Evolutionary conservation across 2,797 vertebrate species (phyloP).

Genomic region (Hapalemur alaotrensis): DNA sequence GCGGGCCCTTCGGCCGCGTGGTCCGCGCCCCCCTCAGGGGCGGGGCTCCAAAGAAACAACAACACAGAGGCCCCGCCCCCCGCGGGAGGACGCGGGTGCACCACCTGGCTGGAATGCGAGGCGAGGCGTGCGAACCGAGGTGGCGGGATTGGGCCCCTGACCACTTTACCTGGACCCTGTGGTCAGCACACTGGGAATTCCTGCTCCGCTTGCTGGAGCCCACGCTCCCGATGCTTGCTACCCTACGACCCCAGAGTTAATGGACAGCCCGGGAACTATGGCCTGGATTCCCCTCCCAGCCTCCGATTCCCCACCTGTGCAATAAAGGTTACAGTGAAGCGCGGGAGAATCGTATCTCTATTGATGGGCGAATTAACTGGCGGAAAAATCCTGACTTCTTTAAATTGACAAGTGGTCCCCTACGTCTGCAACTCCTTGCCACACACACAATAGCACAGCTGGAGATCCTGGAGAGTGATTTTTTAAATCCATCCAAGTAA

Average conservation of each 20-base stretch:
- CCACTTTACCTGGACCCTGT: rapidly evolving
- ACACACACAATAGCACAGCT: neutral
- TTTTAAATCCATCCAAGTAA: neutral
- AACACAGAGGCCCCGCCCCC: slow-evolving; percentile 66
- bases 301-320: neutral
- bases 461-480: neutral
- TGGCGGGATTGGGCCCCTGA: neutral
- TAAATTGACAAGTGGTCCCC: neutral
- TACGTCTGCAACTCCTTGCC: neutral
- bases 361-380: neutral
- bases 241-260: neutral
- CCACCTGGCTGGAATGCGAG: rapidly evolving
- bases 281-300: neutral
- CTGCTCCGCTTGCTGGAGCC: neutral
- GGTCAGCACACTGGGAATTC: neutral
- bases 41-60: slow-evolving; percentile 63
- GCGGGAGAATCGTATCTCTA: neutral
- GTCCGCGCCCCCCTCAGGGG: slow-evolving; percentile 69
- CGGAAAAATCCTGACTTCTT: neutral
- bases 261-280: neutral
- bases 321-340: neutral
- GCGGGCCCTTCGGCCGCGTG: slow-evolving; percentile 68
- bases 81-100: rapidly evolving
- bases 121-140: rapidly evolving
- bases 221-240: neutral